Evolutionary conservation across 2,797 vertebrate species (phyloP).

Genomic region (Ceryle rudis): DNA sequence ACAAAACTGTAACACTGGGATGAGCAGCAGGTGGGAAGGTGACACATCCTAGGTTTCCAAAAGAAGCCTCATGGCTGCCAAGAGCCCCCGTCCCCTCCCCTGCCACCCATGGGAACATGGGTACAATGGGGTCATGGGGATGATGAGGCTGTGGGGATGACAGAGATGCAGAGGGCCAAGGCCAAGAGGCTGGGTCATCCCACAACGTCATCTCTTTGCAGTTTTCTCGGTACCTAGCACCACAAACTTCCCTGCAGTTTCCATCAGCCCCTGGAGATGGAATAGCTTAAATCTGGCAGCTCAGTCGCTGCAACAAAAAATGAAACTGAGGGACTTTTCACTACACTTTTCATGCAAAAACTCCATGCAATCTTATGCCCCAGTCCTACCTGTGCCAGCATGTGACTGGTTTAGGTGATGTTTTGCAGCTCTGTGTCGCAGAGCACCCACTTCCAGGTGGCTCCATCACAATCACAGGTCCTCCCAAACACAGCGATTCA

Average conservation of each 20-base stretch:
- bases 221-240: neutral
- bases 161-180: neutral
- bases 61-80: neutral
- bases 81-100: neutral
- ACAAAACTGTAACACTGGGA: neutral
- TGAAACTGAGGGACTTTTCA: neutral
- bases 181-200: neutral
- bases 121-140: neutral
- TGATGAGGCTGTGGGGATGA: accelerated
- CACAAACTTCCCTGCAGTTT: neutral
- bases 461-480: neutral
- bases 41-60: neutral
- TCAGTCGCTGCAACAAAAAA: neutral
- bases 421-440: neutral
- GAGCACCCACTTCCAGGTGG: neutral
- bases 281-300: neutral
- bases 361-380: neutral
- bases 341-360: neutral
- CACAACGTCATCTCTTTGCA: accelerated
- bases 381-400: accelerated
- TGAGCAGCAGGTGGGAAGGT: accelerated
- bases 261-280: neutral
- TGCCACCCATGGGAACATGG: neutral
- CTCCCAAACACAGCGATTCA: neutral
- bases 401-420: neutral